Percentiles rank a stretch among this genome's conserved stretches.
These are phyloP conservation scores for Parus major DNA, from an alignment of 2,113 vertebrate genomes.

Conservation along the genomic window DNA sequence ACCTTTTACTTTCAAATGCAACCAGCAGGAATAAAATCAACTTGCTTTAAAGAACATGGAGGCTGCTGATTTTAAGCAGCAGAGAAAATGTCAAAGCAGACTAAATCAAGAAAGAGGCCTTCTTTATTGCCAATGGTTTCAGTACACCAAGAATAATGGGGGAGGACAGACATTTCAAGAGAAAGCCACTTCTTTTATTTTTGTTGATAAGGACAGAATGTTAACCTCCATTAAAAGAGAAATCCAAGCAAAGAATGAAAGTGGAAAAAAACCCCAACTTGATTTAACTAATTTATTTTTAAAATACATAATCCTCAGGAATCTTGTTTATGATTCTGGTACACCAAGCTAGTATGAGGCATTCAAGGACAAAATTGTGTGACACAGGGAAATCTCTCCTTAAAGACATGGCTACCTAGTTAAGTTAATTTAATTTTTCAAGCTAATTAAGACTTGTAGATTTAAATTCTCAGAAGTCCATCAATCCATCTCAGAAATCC, in stretches of 20 bases:
- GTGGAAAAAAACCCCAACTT: neutral
- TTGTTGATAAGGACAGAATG: neutral
- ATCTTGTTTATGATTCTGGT: neutral
- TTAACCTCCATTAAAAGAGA: neutral
- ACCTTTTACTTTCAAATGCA: neutral
- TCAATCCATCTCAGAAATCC: neutral
- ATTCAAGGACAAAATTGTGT: neutral
- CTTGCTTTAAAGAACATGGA: neutral
- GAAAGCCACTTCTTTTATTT: neutral
- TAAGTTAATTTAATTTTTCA: neutral
- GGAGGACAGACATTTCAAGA: neutral
- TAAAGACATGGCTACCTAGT: neutral
- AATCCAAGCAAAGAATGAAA: neutral
- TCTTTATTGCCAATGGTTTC: neutral
- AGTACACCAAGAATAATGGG: neutral
- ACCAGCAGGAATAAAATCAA: neutral
- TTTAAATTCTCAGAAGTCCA: neutral
- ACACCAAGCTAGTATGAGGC: neutral
- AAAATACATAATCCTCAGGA: neutral
- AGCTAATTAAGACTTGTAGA: neutral
- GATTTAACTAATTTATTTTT: neutral
- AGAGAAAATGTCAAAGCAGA: neutral
- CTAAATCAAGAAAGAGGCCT: neutral
- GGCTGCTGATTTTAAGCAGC: neutral
- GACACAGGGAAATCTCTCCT: neutral